These are phyloP conservation scores for Onychomys arenicola DNA, from an alignment of 2,797 vertebrate genomes.

Conservation along the genomic window DNA sequence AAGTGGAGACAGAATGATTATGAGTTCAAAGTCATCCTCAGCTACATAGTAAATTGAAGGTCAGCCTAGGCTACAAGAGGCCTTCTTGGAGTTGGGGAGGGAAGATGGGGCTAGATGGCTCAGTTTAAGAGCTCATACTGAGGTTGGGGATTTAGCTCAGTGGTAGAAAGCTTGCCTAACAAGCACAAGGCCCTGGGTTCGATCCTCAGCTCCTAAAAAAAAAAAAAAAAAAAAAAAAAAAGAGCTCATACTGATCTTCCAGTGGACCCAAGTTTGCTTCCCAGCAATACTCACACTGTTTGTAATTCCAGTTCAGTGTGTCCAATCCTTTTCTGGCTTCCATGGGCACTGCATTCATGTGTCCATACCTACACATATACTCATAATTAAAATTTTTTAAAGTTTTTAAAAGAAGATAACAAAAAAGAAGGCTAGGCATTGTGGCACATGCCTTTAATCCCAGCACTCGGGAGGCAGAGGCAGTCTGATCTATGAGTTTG, in stretches of 20 bases:
- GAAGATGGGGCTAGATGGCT: neutral
- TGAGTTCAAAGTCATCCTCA: neutral
- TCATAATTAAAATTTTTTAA: neutral
- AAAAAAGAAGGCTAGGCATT: neutral
- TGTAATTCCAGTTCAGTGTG: neutral
- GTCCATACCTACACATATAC: neutral
- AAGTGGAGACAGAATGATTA: neutral
- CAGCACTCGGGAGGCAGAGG: neutral
- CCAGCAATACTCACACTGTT: neutral
- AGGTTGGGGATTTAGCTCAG: too few relatives aligned
- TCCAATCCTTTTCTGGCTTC: neutral
- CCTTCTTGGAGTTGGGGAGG: neutral
- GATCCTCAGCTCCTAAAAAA: too few relatives aligned
- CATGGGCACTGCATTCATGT: neutral
- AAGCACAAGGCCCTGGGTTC: too few relatives aligned
- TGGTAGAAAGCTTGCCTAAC: too few relatives aligned
- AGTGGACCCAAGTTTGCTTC: neutral
- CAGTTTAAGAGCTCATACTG: neutral
- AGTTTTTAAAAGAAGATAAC: neutral
- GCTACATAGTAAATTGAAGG: neutral
- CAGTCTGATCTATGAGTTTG: neutral
- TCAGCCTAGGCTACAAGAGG: neutral
- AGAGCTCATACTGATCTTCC: neutral
- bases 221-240: too few relatives aligned
- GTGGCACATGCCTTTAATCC: neutral